A percentile compares a stretch with the other conserved stretches of the same genome.
Evolutionary conservation across 2,113 vertebrate species (phyloP).

Genomic region (Ammodramus savannarum): DNA sequence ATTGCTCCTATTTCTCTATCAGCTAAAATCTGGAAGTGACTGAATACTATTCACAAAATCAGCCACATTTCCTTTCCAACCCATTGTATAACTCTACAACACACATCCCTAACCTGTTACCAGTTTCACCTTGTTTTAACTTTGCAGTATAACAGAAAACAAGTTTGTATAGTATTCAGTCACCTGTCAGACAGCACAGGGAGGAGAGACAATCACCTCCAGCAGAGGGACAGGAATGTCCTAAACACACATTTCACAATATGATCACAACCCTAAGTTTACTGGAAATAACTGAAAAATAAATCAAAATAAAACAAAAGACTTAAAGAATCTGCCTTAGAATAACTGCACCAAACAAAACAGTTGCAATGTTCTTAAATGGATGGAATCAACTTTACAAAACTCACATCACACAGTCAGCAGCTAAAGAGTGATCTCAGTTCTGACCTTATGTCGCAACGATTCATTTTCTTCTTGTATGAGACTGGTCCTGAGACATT

Average conservation of each 20-base stretch:
- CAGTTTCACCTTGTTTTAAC: not conserved
- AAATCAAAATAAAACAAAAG: not conserved
- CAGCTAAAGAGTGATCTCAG: not conserved
- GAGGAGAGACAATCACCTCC: not conserved
- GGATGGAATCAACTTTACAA: not conserved
- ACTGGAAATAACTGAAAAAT: not conserved
- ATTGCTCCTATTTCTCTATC: not conserved
- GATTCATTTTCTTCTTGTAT: constrained; percentile 91
- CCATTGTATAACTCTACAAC: not conserved
- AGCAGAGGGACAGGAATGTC: not conserved
- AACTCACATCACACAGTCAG: not conserved
- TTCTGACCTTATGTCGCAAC: constrained; percentile 85
- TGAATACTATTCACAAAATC: not conserved
- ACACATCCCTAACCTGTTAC: not conserved
- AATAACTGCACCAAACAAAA: not conserved
- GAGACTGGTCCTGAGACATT: constrained; percentile 83
- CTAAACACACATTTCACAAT: not conserved
- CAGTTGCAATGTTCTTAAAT: not conserved
- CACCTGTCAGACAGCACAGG: not conserved
- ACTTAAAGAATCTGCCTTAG: not conserved
- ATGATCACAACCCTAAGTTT: not conserved
- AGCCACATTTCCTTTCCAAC: not conserved
- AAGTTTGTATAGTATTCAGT: not conserved
- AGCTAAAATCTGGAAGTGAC: not conserved
- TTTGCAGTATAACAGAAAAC: not conserved